Base-by-base conservation (phyloP, 2,888 invertebrate species). In the Tachina grossa region DNA sequence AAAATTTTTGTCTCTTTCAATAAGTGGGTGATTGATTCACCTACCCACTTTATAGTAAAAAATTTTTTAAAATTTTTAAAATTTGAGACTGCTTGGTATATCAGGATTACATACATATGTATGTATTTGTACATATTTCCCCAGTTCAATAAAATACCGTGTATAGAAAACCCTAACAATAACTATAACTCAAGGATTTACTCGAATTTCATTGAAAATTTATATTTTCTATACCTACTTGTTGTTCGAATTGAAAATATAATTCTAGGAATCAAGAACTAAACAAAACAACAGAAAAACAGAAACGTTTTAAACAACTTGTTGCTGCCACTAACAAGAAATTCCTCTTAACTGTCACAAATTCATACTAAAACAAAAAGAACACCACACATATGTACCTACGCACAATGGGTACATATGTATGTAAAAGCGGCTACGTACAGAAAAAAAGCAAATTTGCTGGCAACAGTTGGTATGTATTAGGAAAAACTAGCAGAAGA, bases 311-410 rank as follows among this genome's bases (percentile, higher is more conserved):
- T 22, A 57, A 43, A 65, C 76, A 76, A 76, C 76, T 66, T 76
- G 76, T 76, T 76, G 76, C 76, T 63, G 76, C 39, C 76, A 76
- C 11, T 19, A 45, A 55, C 68, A 68, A 22, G 31, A 61, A 49
- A 78, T 78, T 78, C 61, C 61, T 31, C 31, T 16, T 43, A 78
- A 78, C 68, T 69, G 69, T 69, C 78, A 78, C 69, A 69, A 69
- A 51, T 78, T 78, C 5, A 14, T 41, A 31, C 57, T 57, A 57
- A 31, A 31, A 31, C 31, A 31, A 31, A 57, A 31, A 31, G 31
- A 31, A 31, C 31, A 55, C 43, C 13, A 45, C 10, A 13, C 72
- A 14, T 8, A 31, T 14, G 0, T 14, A 3, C 3, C 1, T 22
- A 57, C 8, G 31, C 31, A 57, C 31, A 57, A 57, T 55, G 55